These are phyloP conservation scores for Dipodomys stephensi DNA, from an alignment of 2,113 vertebrate genomes.

Conservation along the genomic window DNA sequence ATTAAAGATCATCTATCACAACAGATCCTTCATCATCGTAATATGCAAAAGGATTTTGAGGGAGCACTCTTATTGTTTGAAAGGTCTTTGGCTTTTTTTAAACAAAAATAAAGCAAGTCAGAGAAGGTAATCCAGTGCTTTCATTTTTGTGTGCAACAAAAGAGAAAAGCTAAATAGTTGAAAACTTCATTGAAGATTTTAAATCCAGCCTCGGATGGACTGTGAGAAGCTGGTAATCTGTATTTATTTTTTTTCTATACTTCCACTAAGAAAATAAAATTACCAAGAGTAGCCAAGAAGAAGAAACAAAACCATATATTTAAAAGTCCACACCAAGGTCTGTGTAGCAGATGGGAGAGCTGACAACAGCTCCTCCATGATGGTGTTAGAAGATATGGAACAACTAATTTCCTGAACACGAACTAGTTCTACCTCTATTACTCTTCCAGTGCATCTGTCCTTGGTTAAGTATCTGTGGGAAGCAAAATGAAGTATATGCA, in stretches of 20 bases:
- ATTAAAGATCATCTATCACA: slow-evolving; percentile 27
- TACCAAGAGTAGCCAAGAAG: background rate
- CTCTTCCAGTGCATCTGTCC: background rate
- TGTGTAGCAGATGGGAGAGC: background rate
- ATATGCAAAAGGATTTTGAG: slow-evolving; percentile 29
- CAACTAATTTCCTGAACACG: background rate
- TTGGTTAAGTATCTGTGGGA: background rate
- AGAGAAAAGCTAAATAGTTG: slow-evolving; percentile 19
- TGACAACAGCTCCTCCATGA: background rate
- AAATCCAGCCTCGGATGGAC: background rate
- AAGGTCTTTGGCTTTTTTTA: background rate
- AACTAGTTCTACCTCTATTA: background rate
- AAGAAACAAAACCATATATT: background rate
- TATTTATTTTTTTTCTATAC: background rate
- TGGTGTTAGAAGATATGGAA: background rate
- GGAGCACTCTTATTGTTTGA: slow-evolving; percentile 44
- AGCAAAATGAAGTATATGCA: background rate
- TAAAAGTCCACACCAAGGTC: background rate
- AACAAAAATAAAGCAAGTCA: slow-evolving; percentile 11
- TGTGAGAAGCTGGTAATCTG: background rate
- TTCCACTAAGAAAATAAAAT: background rate
- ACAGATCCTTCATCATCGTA: background rate
- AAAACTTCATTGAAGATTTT: background rate
- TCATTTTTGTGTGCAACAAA: background rate
- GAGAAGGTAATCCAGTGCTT: background rate